Evolutionary conservation across 2,797 vertebrate genomes (phyloP).

Genomic region (Anguilla marmorata): DNA sequence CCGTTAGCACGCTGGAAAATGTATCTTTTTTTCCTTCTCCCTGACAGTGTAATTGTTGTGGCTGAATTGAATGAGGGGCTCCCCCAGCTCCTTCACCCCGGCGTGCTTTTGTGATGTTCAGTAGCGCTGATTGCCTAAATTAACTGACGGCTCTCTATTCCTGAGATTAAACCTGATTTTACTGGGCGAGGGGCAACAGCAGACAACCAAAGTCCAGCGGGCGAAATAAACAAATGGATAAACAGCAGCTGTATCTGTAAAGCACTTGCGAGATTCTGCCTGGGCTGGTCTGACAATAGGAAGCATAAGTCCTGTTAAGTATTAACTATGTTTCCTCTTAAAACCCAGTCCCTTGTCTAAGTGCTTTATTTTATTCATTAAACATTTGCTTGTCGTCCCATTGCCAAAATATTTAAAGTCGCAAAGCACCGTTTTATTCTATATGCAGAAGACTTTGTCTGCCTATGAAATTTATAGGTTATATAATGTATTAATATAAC

Average conservation of each 20-base stretch:
- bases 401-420: neutral
- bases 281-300: neutral
- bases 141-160: neutral
- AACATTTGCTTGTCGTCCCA: neutral
- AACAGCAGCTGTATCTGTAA: neutral
- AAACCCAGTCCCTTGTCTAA: neutral
- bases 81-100: neutral
- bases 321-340: neutral
- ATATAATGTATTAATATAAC: neutral
- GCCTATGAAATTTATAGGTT: neutral
- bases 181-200: neutral
- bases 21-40: neutral
- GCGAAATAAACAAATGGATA: neutral
- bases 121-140: neutral
- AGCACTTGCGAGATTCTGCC: neutral
- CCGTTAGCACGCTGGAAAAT: neutral
- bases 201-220: neutral
- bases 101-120: neutral
- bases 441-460: neutral
- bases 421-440: neutral
- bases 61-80: neutral
- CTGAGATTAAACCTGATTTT: neutral
- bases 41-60: neutral
- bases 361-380: neutral
- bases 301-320: neutral